phyloP scores from a whole-genome alignment of 2,113 vertebrate species.

The Pseudopipra pipra region DNA sequence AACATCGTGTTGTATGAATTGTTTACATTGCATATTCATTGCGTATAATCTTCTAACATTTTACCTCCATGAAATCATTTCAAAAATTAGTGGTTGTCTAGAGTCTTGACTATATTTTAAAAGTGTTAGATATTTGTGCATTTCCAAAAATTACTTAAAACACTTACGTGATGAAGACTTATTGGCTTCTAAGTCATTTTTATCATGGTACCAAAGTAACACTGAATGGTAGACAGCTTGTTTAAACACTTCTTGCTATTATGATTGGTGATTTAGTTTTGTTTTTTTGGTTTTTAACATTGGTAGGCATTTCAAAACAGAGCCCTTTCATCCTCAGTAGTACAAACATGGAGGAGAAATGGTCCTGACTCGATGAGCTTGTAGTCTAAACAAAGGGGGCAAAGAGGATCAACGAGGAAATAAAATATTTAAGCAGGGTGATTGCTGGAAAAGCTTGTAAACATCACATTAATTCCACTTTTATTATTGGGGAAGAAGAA shows the following conservation, averaged over 20 bases:
- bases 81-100: background rate
- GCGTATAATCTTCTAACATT: background rate
- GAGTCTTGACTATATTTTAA: background rate
- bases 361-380: background rate
- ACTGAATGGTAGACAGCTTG: background rate
- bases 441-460: background rate
- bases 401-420: conserved; percentile 1
- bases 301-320: background rate
- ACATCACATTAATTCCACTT: conserved; percentile 18
- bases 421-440: background rate
- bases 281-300: background rate
- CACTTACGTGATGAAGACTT: background rate
- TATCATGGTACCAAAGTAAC: background rate
- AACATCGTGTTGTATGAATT: background rate
- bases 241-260: background rate
- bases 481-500: background rate
- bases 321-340: background rate
- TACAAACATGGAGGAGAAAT: background rate
- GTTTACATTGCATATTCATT: background rate
- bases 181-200: background rate
- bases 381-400: conserved; percentile 9
- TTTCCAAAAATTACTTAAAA: background rate
- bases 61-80: background rate
- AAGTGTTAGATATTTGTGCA: background rate
- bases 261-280: background rate